Percentiles rank a stretch among this genome's conserved stretches.
phyloP scores from a whole-genome alignment of 2,888 invertebrate species.

The Spicauda simplicius region DNA sequence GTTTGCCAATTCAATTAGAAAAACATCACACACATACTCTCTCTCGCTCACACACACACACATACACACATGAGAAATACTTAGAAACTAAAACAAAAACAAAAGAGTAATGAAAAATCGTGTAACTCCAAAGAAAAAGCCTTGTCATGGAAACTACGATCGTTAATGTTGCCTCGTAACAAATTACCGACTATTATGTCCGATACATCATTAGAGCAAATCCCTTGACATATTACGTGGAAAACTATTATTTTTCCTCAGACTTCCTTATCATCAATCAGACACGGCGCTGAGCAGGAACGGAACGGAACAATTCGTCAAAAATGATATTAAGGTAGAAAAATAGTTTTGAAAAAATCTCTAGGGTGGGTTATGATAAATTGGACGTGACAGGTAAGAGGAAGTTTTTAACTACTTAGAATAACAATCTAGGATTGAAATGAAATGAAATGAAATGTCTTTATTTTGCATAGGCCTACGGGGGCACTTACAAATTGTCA shows the following conservation, averaged over 20 bases:
- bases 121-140: background rate
- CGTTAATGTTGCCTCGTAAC: background rate
- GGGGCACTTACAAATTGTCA: no score
- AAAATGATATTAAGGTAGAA: background rate
- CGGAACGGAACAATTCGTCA: conserved; percentile 13
- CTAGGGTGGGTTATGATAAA: background rate
- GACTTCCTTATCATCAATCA: conserved; percentile 15
- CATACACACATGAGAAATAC: no score
- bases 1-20: no score
- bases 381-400: background rate
- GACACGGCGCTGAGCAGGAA: background rate
- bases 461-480: no score
- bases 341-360: background rate
- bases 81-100: background rate
- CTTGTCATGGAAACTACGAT: background rate
- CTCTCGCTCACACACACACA: no score
- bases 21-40: no score
- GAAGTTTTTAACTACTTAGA: no score
- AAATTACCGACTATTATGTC: conserved; percentile 25
- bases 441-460: no score
- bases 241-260: conserved; percentile 31
- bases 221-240: conserved; percentile 24
- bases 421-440: no score
- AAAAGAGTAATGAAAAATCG: background rate
- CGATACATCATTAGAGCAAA: conserved; percentile 20